These are phyloP conservation scores for Heliocidaris erythrogramma DNA, from an alignment of 35 echinoderm and acorn worm species.

Conservation along the genomic window DNA sequence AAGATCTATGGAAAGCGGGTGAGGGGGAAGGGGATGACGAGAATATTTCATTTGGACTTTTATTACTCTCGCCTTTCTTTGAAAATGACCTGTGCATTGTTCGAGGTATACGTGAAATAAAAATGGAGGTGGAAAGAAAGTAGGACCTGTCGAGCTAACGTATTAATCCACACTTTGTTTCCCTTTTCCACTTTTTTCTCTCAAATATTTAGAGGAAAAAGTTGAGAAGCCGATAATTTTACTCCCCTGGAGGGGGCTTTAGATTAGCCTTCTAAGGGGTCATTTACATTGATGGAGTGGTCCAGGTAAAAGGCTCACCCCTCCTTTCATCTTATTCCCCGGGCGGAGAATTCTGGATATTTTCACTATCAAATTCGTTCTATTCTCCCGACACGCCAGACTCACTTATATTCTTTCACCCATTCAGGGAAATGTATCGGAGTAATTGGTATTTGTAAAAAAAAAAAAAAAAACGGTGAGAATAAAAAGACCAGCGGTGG, in stretches of 20 bases:
- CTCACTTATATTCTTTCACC: neutral
- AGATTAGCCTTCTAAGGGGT: slow-evolving; percentile 8
- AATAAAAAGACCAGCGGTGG: neutral
- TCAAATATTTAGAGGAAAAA: neutral
- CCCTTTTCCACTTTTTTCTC: neutral
- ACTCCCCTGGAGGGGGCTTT: neutral
- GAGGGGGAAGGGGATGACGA: neutral
- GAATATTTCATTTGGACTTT: neutral
- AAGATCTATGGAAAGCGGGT: neutral
- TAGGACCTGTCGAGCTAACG: neutral
- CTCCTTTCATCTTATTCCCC: neutral
- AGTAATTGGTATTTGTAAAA: slow-evolving; percentile 32
- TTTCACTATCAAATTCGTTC: slow-evolving; percentile 34
- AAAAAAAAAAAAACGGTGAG: neutral
- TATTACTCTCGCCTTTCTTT: neutral
- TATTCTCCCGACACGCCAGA: neutral
- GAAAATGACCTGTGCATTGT: neutral
- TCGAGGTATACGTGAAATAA: neutral
- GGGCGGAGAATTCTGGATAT: slow-evolving; percentile 7
- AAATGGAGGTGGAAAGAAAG: neutral
- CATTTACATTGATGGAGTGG: neutral
- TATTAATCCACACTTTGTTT: neutral
- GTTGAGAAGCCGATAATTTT: slow-evolving; percentile 29
- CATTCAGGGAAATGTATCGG: neutral
- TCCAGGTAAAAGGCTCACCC: neutral